Evolutionary conservation across 1,140 invertebrate genomes (phyloP).

Genomic region (Anastrepha obliqua): DNA sequence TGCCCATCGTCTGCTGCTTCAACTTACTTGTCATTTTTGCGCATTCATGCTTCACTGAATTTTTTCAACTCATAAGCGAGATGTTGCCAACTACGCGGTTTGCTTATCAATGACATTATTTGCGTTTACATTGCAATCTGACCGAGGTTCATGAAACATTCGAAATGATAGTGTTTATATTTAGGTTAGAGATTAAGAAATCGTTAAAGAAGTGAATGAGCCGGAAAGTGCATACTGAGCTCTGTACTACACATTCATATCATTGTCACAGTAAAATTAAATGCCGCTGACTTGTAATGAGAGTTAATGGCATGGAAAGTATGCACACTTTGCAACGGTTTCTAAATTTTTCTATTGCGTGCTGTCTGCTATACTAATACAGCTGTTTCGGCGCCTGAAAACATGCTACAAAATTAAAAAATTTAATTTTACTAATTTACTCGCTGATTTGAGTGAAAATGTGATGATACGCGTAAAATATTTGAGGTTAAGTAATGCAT

Average conservation of each 20-base stretch:
- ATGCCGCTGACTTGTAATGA: neutral
- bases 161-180: neutral
- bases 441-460: neutral
- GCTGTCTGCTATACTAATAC: neutral
- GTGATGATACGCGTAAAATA: neutral
- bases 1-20: neutral
- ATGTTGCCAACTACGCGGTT: neutral
- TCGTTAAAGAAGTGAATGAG: neutral
- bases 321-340: neutral
- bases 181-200: neutral
- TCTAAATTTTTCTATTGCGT: neutral
- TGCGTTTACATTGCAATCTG: neutral
- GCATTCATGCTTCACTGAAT: constrained; percentile 14
- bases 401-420: constrained; percentile 6
- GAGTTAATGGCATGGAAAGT: neutral
- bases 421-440: neutral
- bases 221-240: neutral
- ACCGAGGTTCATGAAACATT: constrained; percentile 17
- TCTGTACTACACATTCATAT: neutral
- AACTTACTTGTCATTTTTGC: neutral
- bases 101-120: constrained; percentile 28
- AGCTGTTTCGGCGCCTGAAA: neutral
- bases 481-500: neutral
- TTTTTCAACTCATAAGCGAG: neutral
- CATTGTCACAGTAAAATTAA: neutral